Conservation (phyloP, 2,113 vertebrate genomes). For the Podilymbus podiceps region DNA sequence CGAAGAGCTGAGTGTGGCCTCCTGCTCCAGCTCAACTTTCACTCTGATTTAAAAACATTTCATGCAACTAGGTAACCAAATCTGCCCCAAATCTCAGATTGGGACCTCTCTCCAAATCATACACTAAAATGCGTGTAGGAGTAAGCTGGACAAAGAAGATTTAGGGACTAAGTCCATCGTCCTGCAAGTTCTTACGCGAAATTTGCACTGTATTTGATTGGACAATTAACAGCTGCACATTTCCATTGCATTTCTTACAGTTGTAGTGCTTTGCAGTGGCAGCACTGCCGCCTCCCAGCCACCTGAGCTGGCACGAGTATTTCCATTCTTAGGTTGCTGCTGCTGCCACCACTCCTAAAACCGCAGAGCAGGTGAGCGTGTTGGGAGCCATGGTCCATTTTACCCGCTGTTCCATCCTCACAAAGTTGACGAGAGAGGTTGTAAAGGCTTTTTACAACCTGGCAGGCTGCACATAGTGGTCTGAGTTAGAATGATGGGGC, state of each 20-base stretch:
- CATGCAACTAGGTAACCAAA: background rate
- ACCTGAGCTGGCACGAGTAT: background rate
- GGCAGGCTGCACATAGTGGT: accelerated
- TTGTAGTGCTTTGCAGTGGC: accelerated
- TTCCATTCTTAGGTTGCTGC: background rate
- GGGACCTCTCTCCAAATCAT: too few species aligned
- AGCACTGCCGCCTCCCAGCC: background rate
- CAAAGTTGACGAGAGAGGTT: background rate
- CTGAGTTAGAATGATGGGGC: too few species aligned
- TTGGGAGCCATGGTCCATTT: background rate
- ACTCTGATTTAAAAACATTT: background rate
- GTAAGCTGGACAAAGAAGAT: background rate
- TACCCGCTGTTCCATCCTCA: background rate
- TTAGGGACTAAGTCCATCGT: background rate
- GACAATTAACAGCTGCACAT: background rate
- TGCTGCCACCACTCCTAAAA: background rate
- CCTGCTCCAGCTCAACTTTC: background rate
- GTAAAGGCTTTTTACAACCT: background rate
- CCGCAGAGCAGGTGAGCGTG: accelerated
- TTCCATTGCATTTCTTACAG: background rate
- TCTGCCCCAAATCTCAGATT: accelerated
- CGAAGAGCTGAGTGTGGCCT: background rate
- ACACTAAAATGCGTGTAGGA: accelerated
- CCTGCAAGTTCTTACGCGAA: background rate
- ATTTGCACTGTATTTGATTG: background rate